phyloP scores from a whole-genome alignment of 2,113 vertebrate species.

The Fulmarus glacialis region DNA sequence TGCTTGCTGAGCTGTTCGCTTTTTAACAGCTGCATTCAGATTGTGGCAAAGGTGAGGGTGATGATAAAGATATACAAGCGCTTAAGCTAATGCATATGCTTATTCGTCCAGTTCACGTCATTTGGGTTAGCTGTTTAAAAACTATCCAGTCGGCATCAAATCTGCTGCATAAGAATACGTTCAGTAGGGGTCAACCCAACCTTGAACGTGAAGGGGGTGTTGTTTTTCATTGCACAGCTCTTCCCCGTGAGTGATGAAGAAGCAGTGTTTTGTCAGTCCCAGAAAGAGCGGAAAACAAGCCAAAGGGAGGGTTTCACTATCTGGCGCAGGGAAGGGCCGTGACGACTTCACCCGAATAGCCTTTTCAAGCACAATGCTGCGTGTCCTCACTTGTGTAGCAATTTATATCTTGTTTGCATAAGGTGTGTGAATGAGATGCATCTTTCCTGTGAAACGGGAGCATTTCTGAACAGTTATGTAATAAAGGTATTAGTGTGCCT shows the following conservation, averaged over 20 bases:
- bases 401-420: slow-evolving; percentile 55
- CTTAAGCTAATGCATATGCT: background rate
- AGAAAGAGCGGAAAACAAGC: background rate
- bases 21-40: background rate
- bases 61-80: background rate
- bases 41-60: background rate
- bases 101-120: rapidly evolving
- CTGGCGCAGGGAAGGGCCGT: slow-evolving; percentile 4
- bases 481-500: background rate
- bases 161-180: background rate
- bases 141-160: rapidly evolving
- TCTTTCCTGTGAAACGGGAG: slow-evolving; percentile 13
- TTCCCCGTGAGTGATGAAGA: background rate
- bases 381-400: slow-evolving; percentile 28
- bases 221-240: background rate
- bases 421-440: slow-evolving; percentile 24
- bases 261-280: background rate
- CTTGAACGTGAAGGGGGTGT: background rate
- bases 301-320: background rate
- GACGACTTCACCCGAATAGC: background rate
- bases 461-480: slow-evolving; percentile 37
- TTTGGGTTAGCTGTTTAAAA: background rate
- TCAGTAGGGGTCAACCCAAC: background rate
- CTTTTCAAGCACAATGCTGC: background rate
- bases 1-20: background rate